Evolutionary conservation across 2,113 vertebrate genomes (phyloP).

Genomic region (Grammomys dolichurus): DNA sequence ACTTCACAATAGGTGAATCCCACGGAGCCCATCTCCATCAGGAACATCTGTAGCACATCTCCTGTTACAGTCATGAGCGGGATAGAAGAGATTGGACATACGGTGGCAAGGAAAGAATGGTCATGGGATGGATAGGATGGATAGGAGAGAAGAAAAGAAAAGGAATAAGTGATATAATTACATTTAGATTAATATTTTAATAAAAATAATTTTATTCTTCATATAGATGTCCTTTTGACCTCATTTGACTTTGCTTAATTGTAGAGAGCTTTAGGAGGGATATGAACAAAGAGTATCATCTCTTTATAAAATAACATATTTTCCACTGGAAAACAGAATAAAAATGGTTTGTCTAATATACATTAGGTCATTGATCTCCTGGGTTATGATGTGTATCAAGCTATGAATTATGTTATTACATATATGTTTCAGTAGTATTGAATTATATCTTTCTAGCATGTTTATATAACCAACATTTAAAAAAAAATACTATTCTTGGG

Average conservation of each 20-base stretch:
- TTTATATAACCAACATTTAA: background rate
- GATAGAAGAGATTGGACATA: background rate
- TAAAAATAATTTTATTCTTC: background rate
- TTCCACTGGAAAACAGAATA: conserved; percentile 23
- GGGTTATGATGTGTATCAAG: background rate
- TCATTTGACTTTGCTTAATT: background rate
- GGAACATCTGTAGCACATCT: background rate
- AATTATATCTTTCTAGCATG: background rate
- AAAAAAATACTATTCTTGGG: background rate
- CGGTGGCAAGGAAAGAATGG: background rate
- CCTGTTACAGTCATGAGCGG: background rate
- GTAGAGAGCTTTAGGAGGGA: background rate
- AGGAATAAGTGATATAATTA: background rate
- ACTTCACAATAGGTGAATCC: background rate
- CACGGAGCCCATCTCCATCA: too few relatives aligned
- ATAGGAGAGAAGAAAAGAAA: background rate
- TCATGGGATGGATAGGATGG: background rate
- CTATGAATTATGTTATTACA: background rate
- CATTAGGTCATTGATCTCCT: background rate
- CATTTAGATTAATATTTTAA: background rate
- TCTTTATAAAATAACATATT: background rate
- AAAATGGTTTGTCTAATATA: background rate
- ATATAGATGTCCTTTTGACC: background rate
- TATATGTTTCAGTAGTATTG: background rate
- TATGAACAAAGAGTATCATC: background rate